A percentile compares a stretch with the other conserved stretches of the same genome.
Evolutionary conservation across 2,797 vertebrate species (phyloP).

Genomic region (Percopsis omiscomaycus): DNA sequence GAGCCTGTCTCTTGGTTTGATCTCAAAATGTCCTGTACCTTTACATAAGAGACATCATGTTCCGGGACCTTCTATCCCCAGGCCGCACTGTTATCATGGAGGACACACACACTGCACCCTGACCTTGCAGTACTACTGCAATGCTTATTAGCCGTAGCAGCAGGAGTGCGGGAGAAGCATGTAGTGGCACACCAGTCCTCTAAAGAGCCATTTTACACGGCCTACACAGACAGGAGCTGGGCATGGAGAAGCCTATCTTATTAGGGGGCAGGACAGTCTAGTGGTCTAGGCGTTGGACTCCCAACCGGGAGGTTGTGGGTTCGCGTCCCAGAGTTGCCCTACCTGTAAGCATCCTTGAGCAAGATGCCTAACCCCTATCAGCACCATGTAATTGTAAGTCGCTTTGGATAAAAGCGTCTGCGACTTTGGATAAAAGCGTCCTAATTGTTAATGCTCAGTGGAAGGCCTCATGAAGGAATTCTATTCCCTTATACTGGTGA

Average conservation of each 20-base stretch:
- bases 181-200: not conserved
- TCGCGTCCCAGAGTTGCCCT: too few relatives aligned
- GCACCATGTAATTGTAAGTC: too few relatives aligned
- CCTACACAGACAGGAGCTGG: constrained; percentile 3
- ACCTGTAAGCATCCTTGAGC: too few relatives aligned
- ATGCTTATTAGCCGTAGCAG: constrained; percentile 7
- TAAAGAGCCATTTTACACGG: constrained; percentile 19
- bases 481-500: constrained; percentile 6
- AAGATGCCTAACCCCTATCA: too few relatives aligned
- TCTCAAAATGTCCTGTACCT: constrained; percentile 57
- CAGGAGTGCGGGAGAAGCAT: not conserved
- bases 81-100: constrained; percentile 9
- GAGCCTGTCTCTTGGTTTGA: constrained; percentile 10
- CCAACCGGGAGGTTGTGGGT: too few relatives aligned
- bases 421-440: too few relatives aligned
- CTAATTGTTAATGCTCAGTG: constrained; percentile 4
- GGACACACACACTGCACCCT: not conserved
- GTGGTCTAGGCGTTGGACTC: too few relatives aligned
- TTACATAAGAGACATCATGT: constrained; percentile 48
- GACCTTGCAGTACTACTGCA: not conserved
- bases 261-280: too few relatives aligned
- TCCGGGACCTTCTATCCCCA: constrained; percentile 31
- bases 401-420: too few relatives aligned
- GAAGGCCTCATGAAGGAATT: constrained; percentile 1
- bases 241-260: constrained; percentile 13